Conservation (phyloP, 2,113 vertebrate genomes). For the Tamias sibiricus region DNA sequence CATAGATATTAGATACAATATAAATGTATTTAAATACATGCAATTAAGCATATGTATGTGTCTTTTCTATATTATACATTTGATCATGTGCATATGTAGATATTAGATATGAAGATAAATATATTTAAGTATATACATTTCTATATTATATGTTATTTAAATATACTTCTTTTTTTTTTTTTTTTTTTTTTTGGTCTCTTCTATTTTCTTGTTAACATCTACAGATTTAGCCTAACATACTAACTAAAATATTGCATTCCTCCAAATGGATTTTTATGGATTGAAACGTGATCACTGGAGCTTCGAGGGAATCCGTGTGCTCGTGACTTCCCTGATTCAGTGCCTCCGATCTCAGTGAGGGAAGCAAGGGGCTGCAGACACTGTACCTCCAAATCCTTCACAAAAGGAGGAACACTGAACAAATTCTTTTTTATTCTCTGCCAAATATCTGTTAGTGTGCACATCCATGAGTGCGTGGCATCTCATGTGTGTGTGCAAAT, state of each 20-base stretch:
- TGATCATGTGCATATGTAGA: not conserved
- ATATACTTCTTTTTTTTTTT: not conserved
- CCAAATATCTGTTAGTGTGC: not conserved
- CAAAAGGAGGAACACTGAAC: not conserved
- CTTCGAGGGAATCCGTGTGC: slow-evolving; percentile 13
- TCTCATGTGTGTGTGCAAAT: not conserved
- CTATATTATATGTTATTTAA: not conserved
- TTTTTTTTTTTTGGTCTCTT: not conserved
- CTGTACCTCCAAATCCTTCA: not conserved
- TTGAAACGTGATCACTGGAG: slow-evolving; percentile 23
- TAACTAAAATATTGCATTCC: slow-evolving; percentile 53
- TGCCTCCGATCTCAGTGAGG: not conserved
- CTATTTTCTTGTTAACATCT: not conserved
- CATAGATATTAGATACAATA: not conserved
- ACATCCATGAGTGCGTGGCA: not conserved
- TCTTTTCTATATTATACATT: not conserved
- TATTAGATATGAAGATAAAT: not conserved
- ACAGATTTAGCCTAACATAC: not conserved
- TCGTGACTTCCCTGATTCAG: not conserved
- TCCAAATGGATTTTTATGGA: slow-evolving; percentile 49
- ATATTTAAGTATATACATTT: not conserved
- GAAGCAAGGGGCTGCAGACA: not conserved
- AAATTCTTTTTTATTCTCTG: not conserved
- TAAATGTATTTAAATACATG: not conserved
- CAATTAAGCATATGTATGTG: not conserved